Percentiles rank a stretch among this genome's conserved stretches.
phyloP scores from a whole-genome alignment of 2,113 vertebrate species.

The Apaloderma vittatum region DNA sequence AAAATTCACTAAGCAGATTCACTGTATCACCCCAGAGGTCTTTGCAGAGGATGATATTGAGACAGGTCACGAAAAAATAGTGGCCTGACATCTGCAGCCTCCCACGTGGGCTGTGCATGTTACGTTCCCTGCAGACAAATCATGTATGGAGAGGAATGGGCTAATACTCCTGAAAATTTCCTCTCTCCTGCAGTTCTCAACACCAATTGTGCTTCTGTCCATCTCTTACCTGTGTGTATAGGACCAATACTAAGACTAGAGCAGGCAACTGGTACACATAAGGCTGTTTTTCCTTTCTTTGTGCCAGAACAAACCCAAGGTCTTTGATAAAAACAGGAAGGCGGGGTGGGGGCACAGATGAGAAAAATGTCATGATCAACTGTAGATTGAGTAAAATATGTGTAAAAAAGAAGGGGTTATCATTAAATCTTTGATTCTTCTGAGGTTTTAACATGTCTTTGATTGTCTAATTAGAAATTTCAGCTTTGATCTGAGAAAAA shows the following conservation, averaged over 20 bases:
- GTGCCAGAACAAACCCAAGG: background rate
- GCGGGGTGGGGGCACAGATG: background rate
- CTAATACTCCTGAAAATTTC: background rate
- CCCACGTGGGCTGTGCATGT: background rate
- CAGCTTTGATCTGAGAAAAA: background rate
- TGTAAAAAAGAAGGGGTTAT: background rate
- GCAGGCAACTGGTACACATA: background rate
- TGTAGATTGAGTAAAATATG: background rate
- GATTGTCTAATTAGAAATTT: background rate
- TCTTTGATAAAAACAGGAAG: background rate
- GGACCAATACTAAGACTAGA: background rate
- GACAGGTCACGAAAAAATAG: background rate
- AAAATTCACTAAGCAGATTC: constrained; percentile 22
- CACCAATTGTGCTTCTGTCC: background rate
- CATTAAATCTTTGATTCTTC: background rate
- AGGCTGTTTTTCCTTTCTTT: background rate
- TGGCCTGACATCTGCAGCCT: constrained; percentile 7
- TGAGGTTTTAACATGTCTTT: background rate
- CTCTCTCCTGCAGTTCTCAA: background rate
- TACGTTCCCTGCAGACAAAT: background rate
- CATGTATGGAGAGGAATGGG: background rate
- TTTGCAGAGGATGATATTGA: constrained; percentile 1
- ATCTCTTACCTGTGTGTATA: background rate
- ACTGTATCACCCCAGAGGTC: background rate
- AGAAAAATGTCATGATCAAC: background rate